A percentile compares a stretch with the other conserved stretches of the same genome.
phyloP scores from a whole-genome alignment of 2,797 vertebrate genomes.

The Spheniscus humboldti region DNA sequence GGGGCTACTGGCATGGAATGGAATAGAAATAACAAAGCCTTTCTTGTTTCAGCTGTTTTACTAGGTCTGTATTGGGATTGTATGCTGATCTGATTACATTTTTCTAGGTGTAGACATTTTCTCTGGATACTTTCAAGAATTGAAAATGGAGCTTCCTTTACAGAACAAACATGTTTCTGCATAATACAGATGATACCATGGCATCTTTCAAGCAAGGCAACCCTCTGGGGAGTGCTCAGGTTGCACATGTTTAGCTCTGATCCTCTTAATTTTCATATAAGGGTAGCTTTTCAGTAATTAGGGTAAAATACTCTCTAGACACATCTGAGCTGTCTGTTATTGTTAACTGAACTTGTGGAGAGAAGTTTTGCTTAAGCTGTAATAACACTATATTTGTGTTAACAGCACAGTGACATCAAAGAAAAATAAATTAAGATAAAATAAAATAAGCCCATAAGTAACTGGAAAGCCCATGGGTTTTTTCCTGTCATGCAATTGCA shows the following conservation, averaged over 20 bases:
- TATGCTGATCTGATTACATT: not conserved
- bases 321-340: not conserved
- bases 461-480: not conserved
- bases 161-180: slow-evolving; percentile 20
- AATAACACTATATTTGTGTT: not conserved
- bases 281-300: slow-evolving; percentile 15
- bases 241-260: not conserved
- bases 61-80: not conserved
- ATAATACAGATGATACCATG: not conserved
- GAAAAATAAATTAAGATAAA: not conserved
- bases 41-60: not conserved
- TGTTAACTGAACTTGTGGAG: not conserved
- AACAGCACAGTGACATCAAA: not conserved
- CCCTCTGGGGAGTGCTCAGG: not conserved
- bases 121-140: not conserved
- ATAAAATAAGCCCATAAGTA: not conserved
- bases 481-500: not conserved
- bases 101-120: not conserved
- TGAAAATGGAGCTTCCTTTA: slow-evolving; percentile 9
- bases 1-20: not conserved
- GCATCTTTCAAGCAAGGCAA: not conserved
- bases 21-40: slow-evolving; percentile 21
- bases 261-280: not conserved
- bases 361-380: not conserved
- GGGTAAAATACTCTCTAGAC: not conserved